Conservation (phyloP, 2,888 invertebrate species). For the Masnerella sp. region DNA sequence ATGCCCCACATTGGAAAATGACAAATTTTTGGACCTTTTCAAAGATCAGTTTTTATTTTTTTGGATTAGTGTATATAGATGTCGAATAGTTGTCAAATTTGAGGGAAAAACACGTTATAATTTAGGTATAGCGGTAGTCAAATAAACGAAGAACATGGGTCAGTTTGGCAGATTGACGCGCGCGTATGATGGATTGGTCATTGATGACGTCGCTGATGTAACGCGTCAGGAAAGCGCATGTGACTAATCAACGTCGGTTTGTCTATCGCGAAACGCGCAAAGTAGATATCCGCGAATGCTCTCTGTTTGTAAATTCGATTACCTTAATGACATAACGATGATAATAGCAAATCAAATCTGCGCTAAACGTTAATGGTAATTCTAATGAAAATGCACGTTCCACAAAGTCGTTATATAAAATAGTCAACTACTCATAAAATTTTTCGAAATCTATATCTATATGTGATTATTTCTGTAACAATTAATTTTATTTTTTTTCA, state of each 20-base stretch:
- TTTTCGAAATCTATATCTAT: too few relatives aligned
- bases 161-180: constrained; percentile 11
- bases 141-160: constrained; percentile 3
- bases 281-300: constrained; percentile 24
- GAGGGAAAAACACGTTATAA: background rate
- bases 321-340: constrained; percentile 40
- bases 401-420: constrained; percentile 18
- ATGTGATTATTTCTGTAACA: too few relatives aligned
- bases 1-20: too few relatives aligned
- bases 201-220: constrained; percentile 33
- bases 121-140: too few relatives aligned
- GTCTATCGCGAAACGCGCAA: constrained; percentile 23
- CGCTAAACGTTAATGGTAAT: constrained; percentile 15
- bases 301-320: constrained; percentile 32
- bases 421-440: too few relatives aligned
- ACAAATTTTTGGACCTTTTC: too few relatives aligned
- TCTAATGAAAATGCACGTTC: constrained; percentile 25
- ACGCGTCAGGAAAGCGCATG: constrained; percentile 19
- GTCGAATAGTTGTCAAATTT: too few relatives aligned
- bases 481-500: too few relatives aligned
- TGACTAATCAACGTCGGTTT: constrained; percentile 35
- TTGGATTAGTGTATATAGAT: too few relatives aligned
- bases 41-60: too few relatives aligned
- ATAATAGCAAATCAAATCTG: constrained; percentile 33
- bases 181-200: constrained; percentile 24